Conservation (phyloP, 2,113 vertebrate species). For the Neotragus pygmaeus region DNA sequence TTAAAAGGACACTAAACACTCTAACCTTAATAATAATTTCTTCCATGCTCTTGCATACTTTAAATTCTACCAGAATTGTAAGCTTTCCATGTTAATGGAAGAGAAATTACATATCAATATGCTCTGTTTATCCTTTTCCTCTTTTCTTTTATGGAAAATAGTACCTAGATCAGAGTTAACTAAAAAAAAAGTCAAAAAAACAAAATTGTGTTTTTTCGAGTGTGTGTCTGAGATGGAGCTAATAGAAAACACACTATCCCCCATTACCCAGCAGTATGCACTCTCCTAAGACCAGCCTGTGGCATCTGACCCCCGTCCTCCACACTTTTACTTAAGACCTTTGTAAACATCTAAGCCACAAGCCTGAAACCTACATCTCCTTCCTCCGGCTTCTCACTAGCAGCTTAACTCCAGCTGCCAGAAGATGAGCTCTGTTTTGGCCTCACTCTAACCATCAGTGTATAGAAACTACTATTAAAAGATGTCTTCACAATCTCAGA, state of each 20-base stretch:
- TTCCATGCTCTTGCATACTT: background rate
- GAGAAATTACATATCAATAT: background rate
- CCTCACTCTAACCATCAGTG: background rate
- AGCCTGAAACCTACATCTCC: background rate
- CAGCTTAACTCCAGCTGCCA: background rate
- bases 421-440: background rate
- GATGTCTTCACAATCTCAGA: background rate
- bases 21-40: background rate
- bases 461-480: background rate
- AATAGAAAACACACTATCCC: background rate
- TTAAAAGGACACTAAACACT: background rate
- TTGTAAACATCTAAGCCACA: background rate
- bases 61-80: background rate
- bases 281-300: background rate
- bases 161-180: background rate
- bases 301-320: background rate
- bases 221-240: background rate
- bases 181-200: background rate
- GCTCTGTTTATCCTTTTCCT: background rate
- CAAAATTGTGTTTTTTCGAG: background rate
- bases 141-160: background rate
- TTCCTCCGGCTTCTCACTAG: background rate
- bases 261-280: background rate
- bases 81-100: background rate
- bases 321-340: background rate